phyloP scores from a whole-genome alignment of 2,113 vertebrate genomes.

The Stegastes partitus region DNA sequence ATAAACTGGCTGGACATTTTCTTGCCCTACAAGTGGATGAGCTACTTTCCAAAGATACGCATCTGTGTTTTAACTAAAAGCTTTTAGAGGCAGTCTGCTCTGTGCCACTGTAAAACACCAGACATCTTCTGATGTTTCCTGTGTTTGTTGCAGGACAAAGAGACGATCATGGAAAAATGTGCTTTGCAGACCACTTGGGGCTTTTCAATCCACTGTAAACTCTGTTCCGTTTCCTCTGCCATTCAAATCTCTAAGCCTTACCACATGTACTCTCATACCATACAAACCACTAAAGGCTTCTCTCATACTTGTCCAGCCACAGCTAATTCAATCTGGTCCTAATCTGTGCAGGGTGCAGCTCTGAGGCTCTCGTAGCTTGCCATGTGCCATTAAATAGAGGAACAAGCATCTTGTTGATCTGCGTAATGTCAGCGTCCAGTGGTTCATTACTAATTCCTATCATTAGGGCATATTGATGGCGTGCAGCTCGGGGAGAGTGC shows the following conservation, averaged over 20 bases:
- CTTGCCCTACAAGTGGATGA: too few species aligned
- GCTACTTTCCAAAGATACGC: neutral
- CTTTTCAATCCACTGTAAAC: slow-evolving; percentile 63
- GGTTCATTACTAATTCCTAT: slow-evolving; percentile 81
- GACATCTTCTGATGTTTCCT: slow-evolving; percentile 74
- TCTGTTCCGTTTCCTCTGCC: slow-evolving; percentile 56
- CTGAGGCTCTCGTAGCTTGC: slow-evolving; percentile 46
- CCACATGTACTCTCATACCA: slow-evolving; percentile 60
- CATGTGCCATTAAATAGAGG: slow-evolving; percentile 62
- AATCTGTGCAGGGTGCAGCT: slow-evolving; percentile 63
- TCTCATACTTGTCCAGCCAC: slow-evolving; percentile 62
- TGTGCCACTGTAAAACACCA: slow-evolving; percentile 50
- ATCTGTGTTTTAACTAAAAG: neutral
- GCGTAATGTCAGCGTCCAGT: slow-evolving; percentile 73
- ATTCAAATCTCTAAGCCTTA: slow-evolving; percentile 58
- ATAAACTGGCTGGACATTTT: neutral
- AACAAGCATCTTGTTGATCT: slow-evolving; percentile 77
- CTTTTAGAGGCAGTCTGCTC: slow-evolving; percentile 9
- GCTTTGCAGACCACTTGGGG: slow-evolving; percentile 57
- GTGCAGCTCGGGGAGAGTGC: slow-evolving; percentile 53
- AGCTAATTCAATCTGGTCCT: slow-evolving; percentile 74
- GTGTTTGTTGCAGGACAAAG: slow-evolving; percentile 77
- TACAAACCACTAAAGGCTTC: slow-evolving; percentile 59
- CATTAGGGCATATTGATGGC: slow-evolving; percentile 81
- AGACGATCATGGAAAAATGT: slow-evolving; percentile 71